Evolutionary conservation across 2,888 invertebrate species (phyloP).

Genomic region (Syrphus vitripennis): DNA sequence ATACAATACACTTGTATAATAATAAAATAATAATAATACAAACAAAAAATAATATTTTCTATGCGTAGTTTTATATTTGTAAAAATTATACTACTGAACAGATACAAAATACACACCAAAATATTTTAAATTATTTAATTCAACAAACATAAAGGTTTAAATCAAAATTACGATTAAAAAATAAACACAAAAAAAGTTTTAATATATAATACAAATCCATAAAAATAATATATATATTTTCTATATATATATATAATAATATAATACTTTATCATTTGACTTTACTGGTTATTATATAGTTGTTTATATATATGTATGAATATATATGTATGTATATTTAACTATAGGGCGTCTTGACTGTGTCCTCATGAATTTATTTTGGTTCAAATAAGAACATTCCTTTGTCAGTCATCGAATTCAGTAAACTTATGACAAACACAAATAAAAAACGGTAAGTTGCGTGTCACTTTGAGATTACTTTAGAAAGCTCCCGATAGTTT

Average conservation of each 20-base stretch:
- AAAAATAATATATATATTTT: conserved; percentile 60
- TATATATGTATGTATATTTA: conserved; percentile 37
- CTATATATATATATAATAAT: conserved; percentile 11
- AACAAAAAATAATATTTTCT: neutral
- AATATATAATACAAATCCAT: conserved; percentile 67
- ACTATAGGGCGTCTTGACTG: conserved; percentile 39
- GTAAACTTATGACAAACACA: too few species aligned
- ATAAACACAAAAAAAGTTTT: conserved; percentile 42
- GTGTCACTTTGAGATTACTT: too few species aligned
- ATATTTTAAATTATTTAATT: conserved; percentile 43
- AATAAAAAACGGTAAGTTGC: too few species aligned
- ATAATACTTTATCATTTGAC: conserved; percentile 68
- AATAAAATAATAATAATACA: conserved; percentile 14
- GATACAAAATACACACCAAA: conserved; percentile 41
- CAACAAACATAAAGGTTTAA: conserved; percentile 39
- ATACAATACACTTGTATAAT: too few species aligned
- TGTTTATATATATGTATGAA: conserved; percentile 15
- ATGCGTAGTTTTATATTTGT: neutral
- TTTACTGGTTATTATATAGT: conserved; percentile 58
- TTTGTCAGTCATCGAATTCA: neutral
- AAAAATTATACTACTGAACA: conserved; percentile 29
- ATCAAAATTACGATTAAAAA: conserved; percentile 45
- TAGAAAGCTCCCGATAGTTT: too few species aligned
- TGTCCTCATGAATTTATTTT: neutral
- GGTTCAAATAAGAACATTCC: neutral